Base-by-base conservation (phyloP, 1,140 invertebrate genomes). In the Neotoxoptera formosana region DNA sequence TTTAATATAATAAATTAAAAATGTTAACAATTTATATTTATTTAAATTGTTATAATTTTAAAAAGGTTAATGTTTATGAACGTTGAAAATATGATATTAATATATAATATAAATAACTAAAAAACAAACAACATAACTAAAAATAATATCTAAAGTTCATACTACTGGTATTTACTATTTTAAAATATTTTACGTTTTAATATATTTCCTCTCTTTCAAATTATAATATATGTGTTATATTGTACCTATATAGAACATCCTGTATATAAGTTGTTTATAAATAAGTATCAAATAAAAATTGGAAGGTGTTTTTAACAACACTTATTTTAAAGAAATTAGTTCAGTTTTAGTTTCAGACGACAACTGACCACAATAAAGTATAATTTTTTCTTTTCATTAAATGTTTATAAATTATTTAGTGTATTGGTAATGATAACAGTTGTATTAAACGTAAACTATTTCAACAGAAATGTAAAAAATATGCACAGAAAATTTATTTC, bases 271-370 rank as follows among this genome's bases (percentile, higher is more conserved):
- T 87, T 88, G 86, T 88, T 88, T 88, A 88, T 48, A 88, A 51
- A n/a, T 88, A 48, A 88, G 45, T 7, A 34, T 11, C 21, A 17
- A 87, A 20, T n/a, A 48, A 30, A n/a, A 87, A 47, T 23, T 30
- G 21, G 45, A 30, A 87, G 4, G 2, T 84, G 30, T 86, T 87
- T 87, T 87, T 30, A 86, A 47, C 45, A 76, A 34, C n/a, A 34
- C 60, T 76, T 48, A 87, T 47, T 48, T 87, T 88, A 88, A 88
- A 88, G 30, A 51, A 34, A 48, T 88, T 30, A 88, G 30, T 87
- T 87, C n/a, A 87, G 84, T 48, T 88, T 48, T 7, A 88, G 84
- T 88, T 51, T 51, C 20, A 30, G 86, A 48, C 14, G 6, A 88
- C 7, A 3, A 88, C 47, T 88, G 36, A 88, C n/a, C 36, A 51